These are phyloP conservation scores for Hormiphora californensis DNA, from an alignment of 37 sponge, comb jelly and placozoan genomes.

Conservation along the genomic window DNA sequence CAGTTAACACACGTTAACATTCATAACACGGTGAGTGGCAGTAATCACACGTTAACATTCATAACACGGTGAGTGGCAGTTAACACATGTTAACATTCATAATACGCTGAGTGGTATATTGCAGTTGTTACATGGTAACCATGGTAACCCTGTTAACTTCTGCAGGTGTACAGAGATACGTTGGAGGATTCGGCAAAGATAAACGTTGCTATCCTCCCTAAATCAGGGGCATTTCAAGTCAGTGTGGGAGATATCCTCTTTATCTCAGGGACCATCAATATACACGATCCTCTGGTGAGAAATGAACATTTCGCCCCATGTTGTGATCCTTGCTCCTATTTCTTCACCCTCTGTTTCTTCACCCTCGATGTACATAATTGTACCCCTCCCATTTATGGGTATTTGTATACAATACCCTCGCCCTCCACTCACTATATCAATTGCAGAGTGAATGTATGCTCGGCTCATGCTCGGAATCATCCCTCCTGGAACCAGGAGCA, in stretches of 20 bases:
- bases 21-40: constrained; percentile 18
- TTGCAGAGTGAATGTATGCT: background rate
- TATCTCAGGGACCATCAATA: constrained; percentile 2
- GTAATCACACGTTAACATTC: background rate
- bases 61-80: background rate
- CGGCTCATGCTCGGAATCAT: background rate
- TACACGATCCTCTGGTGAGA: constrained; percentile 27
- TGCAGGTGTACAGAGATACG: background rate
- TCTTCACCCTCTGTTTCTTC: no score
- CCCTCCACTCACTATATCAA: no score
- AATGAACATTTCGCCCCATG: no score
- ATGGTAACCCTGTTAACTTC: background rate
- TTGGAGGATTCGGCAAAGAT: background rate
- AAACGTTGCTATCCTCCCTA: background rate
- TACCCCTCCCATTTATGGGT: no score
- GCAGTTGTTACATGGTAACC: background rate
- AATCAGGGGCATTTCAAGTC: constrained; percentile 27
- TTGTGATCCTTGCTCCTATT: no score
- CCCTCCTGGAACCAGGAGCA: background rate
- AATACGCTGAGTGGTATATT: background rate
- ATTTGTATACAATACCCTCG: no score
- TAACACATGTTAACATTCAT: background rate
- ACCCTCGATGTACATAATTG: no score
- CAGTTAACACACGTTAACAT: background rate
- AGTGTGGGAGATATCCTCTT: background rate